Percentiles rank a stretch among this genome's conserved stretches.
Evolutionary conservation across 2,888 invertebrate species (phyloP).

Genomic region (Achlya flavicornis): DNA sequence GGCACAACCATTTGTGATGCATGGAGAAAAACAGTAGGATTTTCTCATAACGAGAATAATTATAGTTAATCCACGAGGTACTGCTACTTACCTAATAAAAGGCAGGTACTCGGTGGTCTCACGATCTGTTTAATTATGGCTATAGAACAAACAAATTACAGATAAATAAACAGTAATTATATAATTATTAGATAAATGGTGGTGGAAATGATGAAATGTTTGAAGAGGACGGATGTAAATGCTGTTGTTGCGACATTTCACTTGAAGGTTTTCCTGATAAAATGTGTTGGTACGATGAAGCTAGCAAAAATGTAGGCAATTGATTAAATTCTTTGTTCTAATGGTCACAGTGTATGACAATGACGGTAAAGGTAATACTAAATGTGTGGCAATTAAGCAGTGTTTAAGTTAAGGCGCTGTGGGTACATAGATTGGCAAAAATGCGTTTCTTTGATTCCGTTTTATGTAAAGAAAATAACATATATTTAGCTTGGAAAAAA

Average conservation of each 20-base stretch:
- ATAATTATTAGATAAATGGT: constrained; percentile 2
- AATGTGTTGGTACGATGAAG: background rate
- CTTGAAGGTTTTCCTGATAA: background rate
- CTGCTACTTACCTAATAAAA: background rate
- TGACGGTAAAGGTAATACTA: background rate
- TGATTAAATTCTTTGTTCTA: no score
- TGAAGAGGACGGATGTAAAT: background rate
- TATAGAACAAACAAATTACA: background rate
- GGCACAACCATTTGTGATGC: no score
- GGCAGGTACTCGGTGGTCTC: background rate
- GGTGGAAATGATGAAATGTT: background rate
- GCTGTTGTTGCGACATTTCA: background rate
- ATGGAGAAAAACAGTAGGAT: no score
- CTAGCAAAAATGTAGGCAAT: no score
- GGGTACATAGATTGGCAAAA: no score
- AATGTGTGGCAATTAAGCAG: background rate
- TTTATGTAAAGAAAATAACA: no score
- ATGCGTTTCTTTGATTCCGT: no score
- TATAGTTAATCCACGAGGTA: background rate
- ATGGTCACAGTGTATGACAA: no score
- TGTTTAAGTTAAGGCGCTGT: no score
- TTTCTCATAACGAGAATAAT: no score
- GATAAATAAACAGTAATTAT: background rate
- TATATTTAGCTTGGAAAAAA: no score
- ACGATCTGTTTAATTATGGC: background rate